Percentiles rank a stretch among this genome's conserved stretches.
phyloP scores from a whole-genome alignment of 2,797 vertebrate species.

The Cyclura pinguis region DNA sequence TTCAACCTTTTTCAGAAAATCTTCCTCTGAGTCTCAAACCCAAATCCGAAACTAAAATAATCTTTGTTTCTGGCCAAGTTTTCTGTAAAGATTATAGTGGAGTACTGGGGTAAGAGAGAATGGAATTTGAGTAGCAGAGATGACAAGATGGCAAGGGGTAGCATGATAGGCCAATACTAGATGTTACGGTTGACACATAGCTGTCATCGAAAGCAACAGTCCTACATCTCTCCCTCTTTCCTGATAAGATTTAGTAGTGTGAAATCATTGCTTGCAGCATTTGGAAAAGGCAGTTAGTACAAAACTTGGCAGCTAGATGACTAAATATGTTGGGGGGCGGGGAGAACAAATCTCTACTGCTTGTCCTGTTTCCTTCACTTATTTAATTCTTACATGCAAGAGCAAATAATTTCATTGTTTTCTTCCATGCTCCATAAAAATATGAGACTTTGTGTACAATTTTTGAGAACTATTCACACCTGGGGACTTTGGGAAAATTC shows the following conservation, averaged over 20 bases:
- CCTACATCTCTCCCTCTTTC: neutral
- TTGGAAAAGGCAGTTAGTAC: neutral
- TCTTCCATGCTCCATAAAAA: no score
- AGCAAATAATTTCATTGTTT: no score
- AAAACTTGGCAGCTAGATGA: neutral
- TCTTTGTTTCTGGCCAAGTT: neutral
- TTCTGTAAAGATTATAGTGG: neutral
- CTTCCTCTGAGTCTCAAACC: slow-evolving; percentile 35
- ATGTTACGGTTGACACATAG: neutral
- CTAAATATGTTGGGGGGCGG: no score
- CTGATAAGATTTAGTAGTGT: neutral
- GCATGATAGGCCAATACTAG: no score
- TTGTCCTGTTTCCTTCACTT: no score
- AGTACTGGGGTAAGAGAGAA: neutral
- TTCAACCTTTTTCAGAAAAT: slow-evolving; percentile 50
- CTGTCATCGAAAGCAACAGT: neutral
- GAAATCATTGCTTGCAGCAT: neutral
- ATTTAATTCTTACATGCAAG: no score
- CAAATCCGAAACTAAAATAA: slow-evolving; percentile 41
- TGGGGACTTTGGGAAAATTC: no score
- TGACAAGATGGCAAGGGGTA: neutral
- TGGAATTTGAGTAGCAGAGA: neutral
- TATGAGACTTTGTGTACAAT: no score
- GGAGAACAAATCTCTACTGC: no score
- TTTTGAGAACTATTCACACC: no score